A percentile compares a stretch with the other conserved stretches of the same genome.
Evolutionary conservation across 2,797 vertebrate species (phyloP).

Genomic region (Phalloptychus januarius): DNA sequence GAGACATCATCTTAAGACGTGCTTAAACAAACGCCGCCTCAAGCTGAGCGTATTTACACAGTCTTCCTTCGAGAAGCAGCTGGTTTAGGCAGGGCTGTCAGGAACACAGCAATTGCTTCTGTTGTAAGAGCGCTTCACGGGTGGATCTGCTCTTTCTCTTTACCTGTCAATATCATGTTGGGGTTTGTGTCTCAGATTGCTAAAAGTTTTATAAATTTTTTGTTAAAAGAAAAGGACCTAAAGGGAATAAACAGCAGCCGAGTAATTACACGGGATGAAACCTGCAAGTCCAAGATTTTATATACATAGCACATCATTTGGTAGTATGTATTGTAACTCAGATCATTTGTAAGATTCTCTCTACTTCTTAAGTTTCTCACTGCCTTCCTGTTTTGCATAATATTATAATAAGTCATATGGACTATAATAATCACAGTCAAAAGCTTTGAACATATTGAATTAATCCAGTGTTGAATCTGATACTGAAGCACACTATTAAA

Average conservation of each 20-base stretch:
- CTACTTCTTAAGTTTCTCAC: background rate
- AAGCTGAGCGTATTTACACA: slow-evolving; percentile 15
- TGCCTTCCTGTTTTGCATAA: background rate
- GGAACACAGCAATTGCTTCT: slow-evolving; percentile 65
- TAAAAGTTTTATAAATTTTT: slow-evolving; percentile 40
- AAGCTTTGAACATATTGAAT: background rate
- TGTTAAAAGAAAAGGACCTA: slow-evolving; percentile 10
- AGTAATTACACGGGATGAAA: background rate
- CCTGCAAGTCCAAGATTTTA: background rate
- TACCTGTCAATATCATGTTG: slow-evolving; percentile 44
- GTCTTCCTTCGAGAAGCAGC: slow-evolving; percentile 60
- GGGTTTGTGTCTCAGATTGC: slow-evolving; percentile 72
- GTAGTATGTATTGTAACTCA: background rate
- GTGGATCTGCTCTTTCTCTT: slow-evolving; percentile 36
- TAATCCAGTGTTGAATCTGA: background rate
- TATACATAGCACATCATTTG: background rate
- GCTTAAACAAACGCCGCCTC: slow-evolving; percentile 1
- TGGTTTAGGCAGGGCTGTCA: slow-evolving; percentile 79
- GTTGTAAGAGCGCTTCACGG: slow-evolving; percentile 61
- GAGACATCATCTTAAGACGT: slow-evolving; percentile 14
- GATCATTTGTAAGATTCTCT: background rate
- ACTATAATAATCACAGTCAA: background rate
- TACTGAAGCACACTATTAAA: background rate
- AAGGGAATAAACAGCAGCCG: background rate
- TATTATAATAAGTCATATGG: background rate